These are phyloP conservation scores for Volucella zonaria DNA, from an alignment of 2,888 invertebrate species.

Conservation along the genomic window DNA sequence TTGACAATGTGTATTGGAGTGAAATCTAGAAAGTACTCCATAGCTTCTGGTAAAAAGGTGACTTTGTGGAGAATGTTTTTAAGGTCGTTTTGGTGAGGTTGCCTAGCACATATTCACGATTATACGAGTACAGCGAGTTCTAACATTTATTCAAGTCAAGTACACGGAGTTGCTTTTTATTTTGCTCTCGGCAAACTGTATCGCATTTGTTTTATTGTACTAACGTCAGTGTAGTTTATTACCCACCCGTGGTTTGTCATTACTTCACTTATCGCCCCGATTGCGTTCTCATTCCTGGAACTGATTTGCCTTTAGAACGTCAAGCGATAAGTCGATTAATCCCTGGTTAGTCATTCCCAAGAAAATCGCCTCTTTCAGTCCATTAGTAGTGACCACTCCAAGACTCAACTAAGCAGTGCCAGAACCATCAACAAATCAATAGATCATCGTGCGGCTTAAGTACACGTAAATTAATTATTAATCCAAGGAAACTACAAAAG, in stretches of 20 bases:
- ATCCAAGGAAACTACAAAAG: neutral
- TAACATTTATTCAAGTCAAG: too few relatives aligned
- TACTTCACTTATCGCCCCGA: constrained; percentile 21
- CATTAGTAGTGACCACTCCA: too few relatives aligned
- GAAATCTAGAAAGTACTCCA: too few relatives aligned
- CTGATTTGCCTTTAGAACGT: neutral
- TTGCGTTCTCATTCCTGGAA: neutral
- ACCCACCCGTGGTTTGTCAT: constrained; percentile 9
- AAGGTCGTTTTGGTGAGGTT: too few relatives aligned
- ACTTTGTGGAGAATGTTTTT: too few relatives aligned
- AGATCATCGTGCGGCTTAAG: constrained; percentile 11
- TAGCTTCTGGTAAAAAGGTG: too few relatives aligned
- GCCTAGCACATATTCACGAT: too few relatives aligned
- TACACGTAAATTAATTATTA: neutral
- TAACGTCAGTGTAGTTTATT: constrained; percentile 2
- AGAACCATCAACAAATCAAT: constrained; percentile 37
- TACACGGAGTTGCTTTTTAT: too few relatives aligned
- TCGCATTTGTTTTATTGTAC: neutral
- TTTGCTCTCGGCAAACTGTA: too few relatives aligned
- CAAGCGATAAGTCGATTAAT: constrained; percentile 17
- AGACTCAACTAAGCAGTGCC: neutral
- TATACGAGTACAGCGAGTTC: too few relatives aligned
- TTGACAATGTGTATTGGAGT: too few relatives aligned
- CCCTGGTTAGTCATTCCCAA: neutral
- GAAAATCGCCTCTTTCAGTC: neutral